Percentiles rank a stretch among this genome's conserved stretches.
Evolutionary conservation across 2,113 vertebrate genomes (phyloP).

Genomic region (Heterocephalus glaber): DNA sequence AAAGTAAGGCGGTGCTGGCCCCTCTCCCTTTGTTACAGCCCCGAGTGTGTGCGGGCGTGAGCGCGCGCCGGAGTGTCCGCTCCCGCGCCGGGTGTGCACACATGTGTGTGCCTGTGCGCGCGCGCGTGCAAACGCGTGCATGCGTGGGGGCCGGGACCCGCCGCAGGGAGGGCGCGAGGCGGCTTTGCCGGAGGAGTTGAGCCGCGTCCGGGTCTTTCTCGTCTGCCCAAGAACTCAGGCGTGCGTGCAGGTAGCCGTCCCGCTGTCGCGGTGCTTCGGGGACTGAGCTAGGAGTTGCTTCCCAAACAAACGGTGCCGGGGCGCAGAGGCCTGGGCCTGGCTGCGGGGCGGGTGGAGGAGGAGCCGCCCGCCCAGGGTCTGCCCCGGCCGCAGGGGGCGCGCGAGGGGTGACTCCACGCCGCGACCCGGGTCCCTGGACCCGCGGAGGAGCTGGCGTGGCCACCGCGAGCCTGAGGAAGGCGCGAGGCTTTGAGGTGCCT

Average conservation of each 20-base stretch:
- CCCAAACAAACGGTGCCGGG: background rate
- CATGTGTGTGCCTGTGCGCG: background rate
- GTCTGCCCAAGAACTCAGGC: conserved; percentile 49
- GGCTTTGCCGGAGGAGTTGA: background rate
- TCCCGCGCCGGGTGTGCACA: background rate
- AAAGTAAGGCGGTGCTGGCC: conserved; percentile 77
- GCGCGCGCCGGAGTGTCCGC: conserved; percentile 68
- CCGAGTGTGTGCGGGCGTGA: conserved; percentile 69
- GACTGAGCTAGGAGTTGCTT: conserved; percentile 52
- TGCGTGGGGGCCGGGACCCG: background rate
- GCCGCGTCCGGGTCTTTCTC: background rate
- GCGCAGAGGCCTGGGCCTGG: background rate
- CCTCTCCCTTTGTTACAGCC: conserved; percentile 79
- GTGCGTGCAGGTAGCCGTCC: conserved; percentile 57
- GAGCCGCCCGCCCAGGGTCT: background rate
- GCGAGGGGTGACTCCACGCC: background rate
- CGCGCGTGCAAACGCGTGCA: background rate
- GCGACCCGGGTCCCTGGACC: no score
- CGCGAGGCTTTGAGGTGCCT: conserved; percentile 16
- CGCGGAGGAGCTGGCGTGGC: background rate
- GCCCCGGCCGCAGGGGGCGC: conserved; percentile 66
- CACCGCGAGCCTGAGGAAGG: background rate
- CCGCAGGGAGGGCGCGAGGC: background rate
- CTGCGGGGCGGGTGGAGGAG: background rate
- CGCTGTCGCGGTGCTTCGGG: background rate